Evolutionary conservation across 2,797 vertebrate genomes (phyloP).

Genomic region (Heliangelus exortis): DNA sequence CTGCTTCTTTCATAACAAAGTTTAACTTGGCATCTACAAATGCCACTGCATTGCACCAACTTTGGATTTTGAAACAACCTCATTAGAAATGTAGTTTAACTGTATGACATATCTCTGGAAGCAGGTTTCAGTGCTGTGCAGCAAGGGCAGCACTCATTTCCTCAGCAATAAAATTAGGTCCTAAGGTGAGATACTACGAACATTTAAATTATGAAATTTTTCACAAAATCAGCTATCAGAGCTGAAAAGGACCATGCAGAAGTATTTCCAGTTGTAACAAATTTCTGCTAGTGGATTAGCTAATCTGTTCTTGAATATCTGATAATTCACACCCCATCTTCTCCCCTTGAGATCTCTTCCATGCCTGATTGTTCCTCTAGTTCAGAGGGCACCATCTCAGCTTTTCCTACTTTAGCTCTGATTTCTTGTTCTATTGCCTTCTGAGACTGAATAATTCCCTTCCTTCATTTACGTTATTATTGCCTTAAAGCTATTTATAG

Average conservation of each 20-base stretch:
- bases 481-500: slow-evolving; percentile 9
- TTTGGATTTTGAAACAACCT: background rate
- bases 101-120: background rate
- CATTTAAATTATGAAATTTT: background rate
- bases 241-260: background rate
- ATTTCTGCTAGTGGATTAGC: background rate
- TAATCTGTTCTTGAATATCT: background rate
- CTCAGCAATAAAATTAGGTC: background rate
- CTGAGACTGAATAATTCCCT: background rate
- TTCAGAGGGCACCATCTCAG: background rate
- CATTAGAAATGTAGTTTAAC: background rate
- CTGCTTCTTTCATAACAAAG: background rate
- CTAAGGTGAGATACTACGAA: background rate
- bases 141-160: background rate
- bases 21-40: background rate
- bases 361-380: background rate
- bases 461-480: slow-evolving; percentile 14
- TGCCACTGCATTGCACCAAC: slow-evolving; percentile 17
- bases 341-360: background rate
- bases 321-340: background rate
- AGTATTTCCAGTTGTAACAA: background rate
- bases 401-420: background rate
- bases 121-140: background rate
- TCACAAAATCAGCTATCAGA: background rate
- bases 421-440: background rate